A percentile compares a stretch with the other conserved stretches of the same genome.
Conservation (phyloP, 2,113 vertebrate genomes). For the Puffinus mauretanicus region DNA sequence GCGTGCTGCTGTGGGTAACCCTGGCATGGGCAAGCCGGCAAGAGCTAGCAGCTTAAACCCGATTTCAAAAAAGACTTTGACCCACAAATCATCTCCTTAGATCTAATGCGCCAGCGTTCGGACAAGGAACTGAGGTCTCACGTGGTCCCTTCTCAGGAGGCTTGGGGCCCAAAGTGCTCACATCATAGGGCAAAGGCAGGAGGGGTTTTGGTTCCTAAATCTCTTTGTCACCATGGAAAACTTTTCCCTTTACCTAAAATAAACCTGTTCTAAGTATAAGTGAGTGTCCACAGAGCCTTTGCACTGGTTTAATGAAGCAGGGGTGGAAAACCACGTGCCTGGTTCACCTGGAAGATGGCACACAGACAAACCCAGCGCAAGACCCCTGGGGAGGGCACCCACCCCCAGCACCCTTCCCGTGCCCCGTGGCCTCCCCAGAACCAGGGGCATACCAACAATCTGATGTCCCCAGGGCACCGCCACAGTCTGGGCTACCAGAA, state of each 20-base stretch:
- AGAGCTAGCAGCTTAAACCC: not conserved
- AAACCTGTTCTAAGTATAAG: not conserved
- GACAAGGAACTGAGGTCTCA: not conserved
- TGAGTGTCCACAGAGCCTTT: not conserved
- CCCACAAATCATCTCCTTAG: not conserved
- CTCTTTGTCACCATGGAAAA: not conserved
- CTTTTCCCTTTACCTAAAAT: not conserved
- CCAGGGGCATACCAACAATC: not conserved
- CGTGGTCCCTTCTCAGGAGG: not conserved
- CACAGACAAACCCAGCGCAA: not conserved
- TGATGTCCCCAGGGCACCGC: not conserved
- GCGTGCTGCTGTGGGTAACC: not conserved
- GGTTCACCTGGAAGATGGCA: not conserved
- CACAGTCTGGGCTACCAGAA: not conserved
- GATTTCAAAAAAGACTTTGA: not conserved
- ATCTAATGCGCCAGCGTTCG: not conserved
- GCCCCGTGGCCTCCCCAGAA: not conserved
- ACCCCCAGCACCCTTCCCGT: not conserved
- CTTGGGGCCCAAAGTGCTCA: not conserved
- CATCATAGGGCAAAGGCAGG: not conserved
- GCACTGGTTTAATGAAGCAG: not conserved
- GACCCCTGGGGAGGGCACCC: not conserved
- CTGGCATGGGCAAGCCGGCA: not conserved
- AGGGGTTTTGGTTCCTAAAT: not conserved
- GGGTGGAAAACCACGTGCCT: not conserved